These are phyloP conservation scores for Cebus imitator DNA, from an alignment of 2,113 vertebrate species.

Conservation along the genomic window DNA sequence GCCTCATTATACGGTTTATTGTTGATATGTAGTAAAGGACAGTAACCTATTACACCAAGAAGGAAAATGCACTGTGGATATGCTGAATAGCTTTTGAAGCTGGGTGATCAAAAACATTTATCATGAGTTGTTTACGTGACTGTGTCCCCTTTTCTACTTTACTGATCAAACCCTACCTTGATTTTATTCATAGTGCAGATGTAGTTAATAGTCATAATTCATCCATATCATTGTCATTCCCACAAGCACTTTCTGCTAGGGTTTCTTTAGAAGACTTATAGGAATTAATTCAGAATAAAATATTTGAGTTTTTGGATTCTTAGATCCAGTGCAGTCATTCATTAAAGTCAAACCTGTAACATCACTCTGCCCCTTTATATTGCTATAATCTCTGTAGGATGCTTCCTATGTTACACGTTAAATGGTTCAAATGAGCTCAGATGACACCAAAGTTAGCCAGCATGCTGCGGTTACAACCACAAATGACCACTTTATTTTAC, in stretches of 20 bases:
- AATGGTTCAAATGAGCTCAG: neutral
- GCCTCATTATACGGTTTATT: neutral
- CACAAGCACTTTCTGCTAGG: neutral
- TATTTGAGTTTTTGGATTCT: neutral
- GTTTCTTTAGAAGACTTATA: neutral
- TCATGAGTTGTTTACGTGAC: constrained; percentile 29
- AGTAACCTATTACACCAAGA: neutral
- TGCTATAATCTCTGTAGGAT: neutral
- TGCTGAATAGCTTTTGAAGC: constrained; percentile 21
- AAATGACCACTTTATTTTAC: neutral
- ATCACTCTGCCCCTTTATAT: neutral
- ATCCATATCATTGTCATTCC: constrained; percentile 47
- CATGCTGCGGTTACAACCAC: neutral
- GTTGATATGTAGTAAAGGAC: neutral
- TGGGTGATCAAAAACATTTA: constrained; percentile 44
- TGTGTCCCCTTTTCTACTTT: constrained; percentile 34
- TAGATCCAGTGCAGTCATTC: neutral
- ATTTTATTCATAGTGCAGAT: constrained; percentile 67
- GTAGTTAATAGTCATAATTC: constrained; percentile 65
- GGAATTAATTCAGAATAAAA: constrained; percentile 12
- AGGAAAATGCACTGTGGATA: neutral
- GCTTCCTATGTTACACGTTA: neutral
- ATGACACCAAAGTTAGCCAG: neutral
- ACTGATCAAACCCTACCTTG: constrained; percentile 65
- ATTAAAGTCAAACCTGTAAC: neutral